These are phyloP conservation scores for Numenius phaeopus DNA, from an alignment of 2,797 vertebrate species.

Conservation along the genomic window DNA sequence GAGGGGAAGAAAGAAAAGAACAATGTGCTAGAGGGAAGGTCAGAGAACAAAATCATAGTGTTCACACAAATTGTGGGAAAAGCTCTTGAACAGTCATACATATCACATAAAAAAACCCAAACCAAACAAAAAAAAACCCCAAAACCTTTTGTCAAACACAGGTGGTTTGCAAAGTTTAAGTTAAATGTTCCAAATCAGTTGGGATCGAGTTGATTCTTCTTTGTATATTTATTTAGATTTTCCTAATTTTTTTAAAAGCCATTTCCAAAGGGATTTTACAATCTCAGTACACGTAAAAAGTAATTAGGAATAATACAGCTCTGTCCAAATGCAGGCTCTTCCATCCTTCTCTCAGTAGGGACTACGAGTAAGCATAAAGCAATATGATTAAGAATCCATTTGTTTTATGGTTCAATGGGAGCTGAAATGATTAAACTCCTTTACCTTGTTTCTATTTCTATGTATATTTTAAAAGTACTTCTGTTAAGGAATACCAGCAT, in stretches of 20 bases:
- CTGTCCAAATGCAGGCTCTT: background rate
- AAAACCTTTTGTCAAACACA: fast-evolving
- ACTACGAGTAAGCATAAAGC: background rate
- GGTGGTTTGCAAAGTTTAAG: background rate
- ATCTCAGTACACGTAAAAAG: background rate
- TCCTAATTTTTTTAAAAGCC: background rate
- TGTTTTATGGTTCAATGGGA: slow-evolving; percentile 10
- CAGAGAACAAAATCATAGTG: background rate
- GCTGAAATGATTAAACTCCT: slow-evolving; percentile 33
- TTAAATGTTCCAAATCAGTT: background rate
- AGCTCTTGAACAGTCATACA: background rate
- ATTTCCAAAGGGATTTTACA: background rate
- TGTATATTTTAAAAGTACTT: background rate
- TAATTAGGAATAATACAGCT: background rate
- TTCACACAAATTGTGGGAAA: background rate
- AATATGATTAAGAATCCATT: slow-evolving; percentile 37
- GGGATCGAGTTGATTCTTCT: background rate
- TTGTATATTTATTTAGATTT: background rate
- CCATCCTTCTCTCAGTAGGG: slow-evolving; percentile 9
- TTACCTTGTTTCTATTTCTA: slow-evolving; percentile 13
- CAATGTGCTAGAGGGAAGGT: background rate
- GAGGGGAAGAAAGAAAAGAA: background rate
- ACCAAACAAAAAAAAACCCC: background rate
- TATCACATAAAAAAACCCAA: background rate
- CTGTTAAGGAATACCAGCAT: background rate